phyloP scores from a whole-genome alignment of 2,888 invertebrate species.

The Acholoe squamosa region DNA sequence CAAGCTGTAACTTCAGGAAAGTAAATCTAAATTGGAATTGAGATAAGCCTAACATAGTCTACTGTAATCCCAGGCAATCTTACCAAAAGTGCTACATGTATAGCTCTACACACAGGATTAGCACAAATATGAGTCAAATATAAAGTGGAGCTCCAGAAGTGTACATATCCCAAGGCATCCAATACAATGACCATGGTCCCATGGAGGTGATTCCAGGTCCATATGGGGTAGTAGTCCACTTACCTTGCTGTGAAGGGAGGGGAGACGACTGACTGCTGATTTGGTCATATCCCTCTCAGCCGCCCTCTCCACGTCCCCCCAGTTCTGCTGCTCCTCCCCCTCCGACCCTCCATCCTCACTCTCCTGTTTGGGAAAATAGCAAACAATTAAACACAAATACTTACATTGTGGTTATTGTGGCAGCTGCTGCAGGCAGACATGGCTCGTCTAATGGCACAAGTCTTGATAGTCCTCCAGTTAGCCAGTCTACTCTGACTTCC shows the following conservation, averaged over 20 bases:
- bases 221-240: not conserved
- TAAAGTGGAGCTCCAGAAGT: no score
- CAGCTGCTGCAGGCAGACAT: conserved; percentile 49
- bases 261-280: conserved; percentile 1
- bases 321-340: not conserved
- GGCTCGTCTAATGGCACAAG: not conserved
- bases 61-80: no score
- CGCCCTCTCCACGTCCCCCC: not conserved
- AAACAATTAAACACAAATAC: not conserved
- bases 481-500: not conserved
- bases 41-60: no score
- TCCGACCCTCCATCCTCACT: not conserved
- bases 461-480: not conserved
- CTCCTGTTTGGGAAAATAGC: not conserved
- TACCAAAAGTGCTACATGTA: no score
- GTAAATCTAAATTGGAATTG: no score
- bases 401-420: not conserved
- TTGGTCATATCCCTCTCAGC: not conserved
- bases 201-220: no score
- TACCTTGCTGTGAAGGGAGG: conserved; percentile 45
- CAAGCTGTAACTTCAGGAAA: no score
- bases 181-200: no score
- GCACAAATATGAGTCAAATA: no score
- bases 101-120: no score
- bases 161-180: no score